phyloP scores from a whole-genome alignment of 1,140 invertebrate genomes.

The Gonioctena quinquepunctata region DNA sequence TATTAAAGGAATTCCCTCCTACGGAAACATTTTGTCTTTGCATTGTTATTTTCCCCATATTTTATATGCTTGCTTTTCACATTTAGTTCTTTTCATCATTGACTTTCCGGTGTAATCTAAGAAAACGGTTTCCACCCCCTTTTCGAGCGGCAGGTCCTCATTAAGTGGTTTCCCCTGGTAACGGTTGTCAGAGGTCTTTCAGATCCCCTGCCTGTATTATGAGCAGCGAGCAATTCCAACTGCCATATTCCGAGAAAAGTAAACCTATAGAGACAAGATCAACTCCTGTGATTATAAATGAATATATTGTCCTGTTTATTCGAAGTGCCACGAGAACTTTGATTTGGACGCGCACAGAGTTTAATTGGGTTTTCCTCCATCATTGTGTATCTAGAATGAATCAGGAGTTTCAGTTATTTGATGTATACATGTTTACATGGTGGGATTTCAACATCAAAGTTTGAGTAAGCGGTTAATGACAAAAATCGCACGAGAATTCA shows the following conservation, averaged over 20 bases:
- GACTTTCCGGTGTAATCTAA: conserved; percentile 37
- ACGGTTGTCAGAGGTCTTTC: conserved; percentile 44
- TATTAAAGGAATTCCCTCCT: background rate
- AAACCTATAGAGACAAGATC: conserved; percentile 26
- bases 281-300: conserved; percentile 14
- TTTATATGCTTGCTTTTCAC: conserved; percentile 15
- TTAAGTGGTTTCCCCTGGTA: conserved; percentile 51
- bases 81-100: conserved; percentile 37
- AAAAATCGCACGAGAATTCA: too few relatives aligned
- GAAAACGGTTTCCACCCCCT: conserved; percentile 30
- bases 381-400: background rate
- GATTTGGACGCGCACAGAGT: background rate
- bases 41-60: background rate
- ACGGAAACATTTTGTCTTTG: background rate
- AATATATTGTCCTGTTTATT: conserved; percentile 21
- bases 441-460: too few relatives aligned
- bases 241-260: conserved; percentile 24
- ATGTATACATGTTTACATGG: too few relatives aligned
- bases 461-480: too few relatives aligned
- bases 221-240: conserved; percentile 30
- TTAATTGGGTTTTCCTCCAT: conserved; percentile 2
- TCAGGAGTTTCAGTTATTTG: background rate
- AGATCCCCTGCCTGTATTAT: conserved; percentile 33
- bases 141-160: conserved; percentile 37
- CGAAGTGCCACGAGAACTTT: background rate